Base-by-base conservation (phyloP, 2,888 invertebrate species). In the Eilema sororculum region DNA sequence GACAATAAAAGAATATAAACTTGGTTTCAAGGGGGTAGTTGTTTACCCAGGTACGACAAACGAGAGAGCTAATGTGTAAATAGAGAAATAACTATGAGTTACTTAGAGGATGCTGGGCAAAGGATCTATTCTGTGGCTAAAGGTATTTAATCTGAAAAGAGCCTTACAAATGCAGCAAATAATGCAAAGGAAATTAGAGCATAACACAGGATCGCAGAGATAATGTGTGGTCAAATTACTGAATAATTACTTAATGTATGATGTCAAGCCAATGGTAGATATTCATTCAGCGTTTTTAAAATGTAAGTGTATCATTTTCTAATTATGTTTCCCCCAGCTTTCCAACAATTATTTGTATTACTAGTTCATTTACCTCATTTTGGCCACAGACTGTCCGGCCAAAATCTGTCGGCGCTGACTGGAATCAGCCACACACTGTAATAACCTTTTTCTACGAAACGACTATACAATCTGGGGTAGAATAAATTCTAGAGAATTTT, bases 21-120 rank as follows among this genome's bases (percentile, higher is more conserved):
- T 13, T 62, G 16, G 10, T 37, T 62, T 62, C 3, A 62, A 62
- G 22, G 13, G 5, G 37, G 16, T 52, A 57, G n/a, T 37, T 62
- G 46, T 57, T 62, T 56, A 37, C 62, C 24, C 13, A 25, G 30
- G 33, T 59, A 22, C 20, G n/a, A 57, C 12, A 30, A 9, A 30
- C 46, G 46, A 33, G 3, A 22, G 46, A 68, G 0, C 24, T 67
- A 65, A 57, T 65, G 46, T 63, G 63, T 58, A 68, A 64, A 68
- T 64, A 68, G 63, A 63, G 46, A 59, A 56, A 58, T n/a, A n/a
- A 24, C 12, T 37, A 25, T 24, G 46, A 2, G 22, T 20, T 30
- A 59, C n/a, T 52, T 5, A 67, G 41, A 20, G 24, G 41, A 41
- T 22, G 28, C 22, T 25, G 20, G 33, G 16, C n/a, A 30, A 24